A percentile compares a stretch with the other conserved stretches of the same genome.
These are phyloP conservation scores for Sander vitreus DNA, from an alignment of 2,113 vertebrate genomes.

Conservation along the genomic window DNA sequence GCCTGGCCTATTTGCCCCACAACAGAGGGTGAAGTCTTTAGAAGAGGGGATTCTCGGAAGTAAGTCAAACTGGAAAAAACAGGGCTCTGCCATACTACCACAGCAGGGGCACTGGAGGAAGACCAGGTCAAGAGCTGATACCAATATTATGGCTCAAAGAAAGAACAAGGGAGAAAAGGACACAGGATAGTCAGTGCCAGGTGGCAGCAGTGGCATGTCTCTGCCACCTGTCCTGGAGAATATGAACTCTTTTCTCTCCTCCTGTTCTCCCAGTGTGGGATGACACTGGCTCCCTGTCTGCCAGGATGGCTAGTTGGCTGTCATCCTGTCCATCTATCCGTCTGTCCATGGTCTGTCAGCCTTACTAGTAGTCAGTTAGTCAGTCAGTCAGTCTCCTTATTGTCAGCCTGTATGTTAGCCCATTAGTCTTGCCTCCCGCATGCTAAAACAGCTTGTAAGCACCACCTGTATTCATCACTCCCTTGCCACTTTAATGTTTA, in stretches of 20 bases:
- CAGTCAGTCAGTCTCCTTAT: constrained; percentile 36
- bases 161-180: constrained; percentile 56
- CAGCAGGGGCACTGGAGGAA: constrained; percentile 56
- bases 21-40: constrained; percentile 30
- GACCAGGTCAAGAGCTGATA: constrained; percentile 74
- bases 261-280: constrained; percentile 80
- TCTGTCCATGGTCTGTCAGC: too few relatives aligned
- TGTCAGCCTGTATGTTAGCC: constrained; percentile 48
- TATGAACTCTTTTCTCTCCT: constrained; percentile 72
- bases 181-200: constrained; percentile 69
- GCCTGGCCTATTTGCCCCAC: constrained; percentile 16
- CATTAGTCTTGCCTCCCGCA: constrained; percentile 40
- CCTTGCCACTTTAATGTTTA: constrained; percentile 29
- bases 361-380: constrained; percentile 55
- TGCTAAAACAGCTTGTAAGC: constrained; percentile 55
- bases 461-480: constrained; percentile 50
- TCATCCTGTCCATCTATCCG: constrained; percentile 73
- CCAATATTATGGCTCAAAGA: constrained; percentile 70
- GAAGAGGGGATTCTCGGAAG: constrained; percentile 44
- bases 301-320: constrained; percentile 66
- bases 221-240: constrained; percentile 81
- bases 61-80: constrained; percentile 48
- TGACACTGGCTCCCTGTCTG: constrained; percentile 75
- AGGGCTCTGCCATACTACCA: constrained; percentile 12
- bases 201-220: constrained; percentile 79